A percentile compares a stretch with the other conserved stretches of the same genome.
Evolutionary conservation across 2,797 vertebrate genomes (phyloP).

Genomic region (Sus cebifrons): DNA sequence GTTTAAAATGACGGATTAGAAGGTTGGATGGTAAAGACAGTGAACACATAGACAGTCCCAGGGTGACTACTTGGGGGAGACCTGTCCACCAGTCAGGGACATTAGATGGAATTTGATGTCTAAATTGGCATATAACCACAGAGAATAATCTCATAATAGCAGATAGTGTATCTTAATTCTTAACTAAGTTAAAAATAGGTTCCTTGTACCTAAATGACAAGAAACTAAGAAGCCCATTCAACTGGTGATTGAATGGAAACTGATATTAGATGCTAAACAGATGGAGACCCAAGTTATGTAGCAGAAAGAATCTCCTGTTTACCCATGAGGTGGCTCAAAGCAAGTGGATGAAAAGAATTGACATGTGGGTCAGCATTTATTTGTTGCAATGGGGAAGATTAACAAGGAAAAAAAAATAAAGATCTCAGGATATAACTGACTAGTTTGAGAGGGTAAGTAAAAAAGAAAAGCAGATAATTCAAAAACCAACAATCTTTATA

Average conservation of each 20-base stretch:
- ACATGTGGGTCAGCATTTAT: neutral
- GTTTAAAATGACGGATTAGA: neutral
- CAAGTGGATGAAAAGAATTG: neutral
- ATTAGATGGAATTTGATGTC: neutral
- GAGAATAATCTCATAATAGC: neutral
- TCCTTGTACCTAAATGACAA: neutral
- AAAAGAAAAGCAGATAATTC: neutral
- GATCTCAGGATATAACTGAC: neutral
- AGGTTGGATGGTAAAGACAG: neutral
- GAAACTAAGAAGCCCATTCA: neutral
- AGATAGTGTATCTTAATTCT: neutral
- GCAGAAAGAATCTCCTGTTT: neutral
- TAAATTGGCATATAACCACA: neutral
- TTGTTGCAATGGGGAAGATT: neutral
- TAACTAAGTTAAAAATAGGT: neutral
- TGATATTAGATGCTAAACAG: neutral
- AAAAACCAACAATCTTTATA: neutral
- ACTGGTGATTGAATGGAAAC: neutral
- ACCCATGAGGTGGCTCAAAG: neutral
- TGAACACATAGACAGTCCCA: neutral
- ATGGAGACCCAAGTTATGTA: neutral
- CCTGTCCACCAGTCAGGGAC: neutral
- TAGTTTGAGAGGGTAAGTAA: neutral
- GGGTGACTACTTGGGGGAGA: neutral
- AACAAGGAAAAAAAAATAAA: neutral